A percentile compares a stretch with the other conserved stretches of the same genome.
These are phyloP conservation scores for Andrena haemorrhoa DNA, from an alignment of 2,888 invertebrate species.

Conservation along the genomic window DNA sequence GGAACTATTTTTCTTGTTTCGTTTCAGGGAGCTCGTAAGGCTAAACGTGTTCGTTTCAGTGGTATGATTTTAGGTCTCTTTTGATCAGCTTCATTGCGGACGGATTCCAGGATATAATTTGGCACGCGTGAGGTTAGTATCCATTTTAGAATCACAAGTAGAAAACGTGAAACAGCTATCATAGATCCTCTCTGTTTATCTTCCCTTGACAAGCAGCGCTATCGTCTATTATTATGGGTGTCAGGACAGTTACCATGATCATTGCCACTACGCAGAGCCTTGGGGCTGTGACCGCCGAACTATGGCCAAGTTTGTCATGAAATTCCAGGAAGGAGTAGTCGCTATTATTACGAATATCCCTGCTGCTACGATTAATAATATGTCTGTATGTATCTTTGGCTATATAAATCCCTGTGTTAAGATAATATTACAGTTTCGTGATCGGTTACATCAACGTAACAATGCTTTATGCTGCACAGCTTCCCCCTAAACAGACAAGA, in stretches of 20 bases:
- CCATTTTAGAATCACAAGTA: conserved; percentile 33
- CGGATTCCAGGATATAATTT: conserved; percentile 44
- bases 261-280: conserved; percentile 27
- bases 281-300: conserved; percentile 18
- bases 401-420: background rate
- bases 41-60: conserved; percentile 28
- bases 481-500: background rate
- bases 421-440: background rate
- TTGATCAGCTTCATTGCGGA: conserved; percentile 10
- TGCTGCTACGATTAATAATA: conserved; percentile 15
- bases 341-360: conserved; percentile 16
- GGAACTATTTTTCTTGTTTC: too few relatives aligned
- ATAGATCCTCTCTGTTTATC: conserved; percentile 27
- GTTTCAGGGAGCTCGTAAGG: too few relatives aligned
- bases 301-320: conserved; percentile 22
- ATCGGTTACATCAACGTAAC: background rate
- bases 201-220: conserved; percentile 14
- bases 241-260: conserved; percentile 18
- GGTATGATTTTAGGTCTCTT: conserved; percentile 18
- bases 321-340: conserved; percentile 12
- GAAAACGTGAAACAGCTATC: conserved; percentile 37
- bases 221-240: conserved; percentile 15
- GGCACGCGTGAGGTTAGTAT: conserved; percentile 5
- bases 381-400: background rate
- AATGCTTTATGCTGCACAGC: background rate